Evolutionary conservation across 2,888 invertebrate genomes (phyloP).

Genomic region (Dolichopus griseipennis): DNA sequence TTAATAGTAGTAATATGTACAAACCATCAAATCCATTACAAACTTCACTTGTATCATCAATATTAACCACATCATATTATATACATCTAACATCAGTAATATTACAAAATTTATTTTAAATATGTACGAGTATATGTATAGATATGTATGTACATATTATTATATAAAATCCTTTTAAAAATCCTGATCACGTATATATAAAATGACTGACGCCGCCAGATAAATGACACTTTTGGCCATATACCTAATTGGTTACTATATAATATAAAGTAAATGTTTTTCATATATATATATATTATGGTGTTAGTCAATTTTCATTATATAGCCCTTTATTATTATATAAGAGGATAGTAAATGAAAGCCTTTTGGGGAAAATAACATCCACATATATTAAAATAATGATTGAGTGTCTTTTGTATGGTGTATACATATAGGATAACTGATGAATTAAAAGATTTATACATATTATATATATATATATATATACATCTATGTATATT

Average conservation of each 20-base stretch:
- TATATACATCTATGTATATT: too few relatives aligned
- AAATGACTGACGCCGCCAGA: conserved; percentile 1
- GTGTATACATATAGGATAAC: too few relatives aligned
- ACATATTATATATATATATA: too few relatives aligned
- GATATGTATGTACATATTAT: too few relatives aligned
- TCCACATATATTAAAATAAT: too few relatives aligned
- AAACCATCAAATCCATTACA: neutral
- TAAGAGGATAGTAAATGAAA: neutral
- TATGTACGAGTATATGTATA: too few relatives aligned
- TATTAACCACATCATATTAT: neutral
- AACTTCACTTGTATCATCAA: neutral
- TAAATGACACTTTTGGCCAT: conserved; percentile 4
- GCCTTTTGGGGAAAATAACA: neutral
- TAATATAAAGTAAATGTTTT: conserved; percentile 2
- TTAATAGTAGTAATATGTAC: neutral
- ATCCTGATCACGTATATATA: neutral
- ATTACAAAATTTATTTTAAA: neutral
- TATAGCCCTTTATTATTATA: neutral
- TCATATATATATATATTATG: too few relatives aligned
- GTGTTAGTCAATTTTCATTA: neutral
- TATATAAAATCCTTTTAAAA: conserved; percentile 1
- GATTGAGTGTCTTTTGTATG: too few relatives aligned
- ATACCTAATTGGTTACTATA: neutral
- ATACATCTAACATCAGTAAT: neutral
- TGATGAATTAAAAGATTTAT: too few relatives aligned